Percentiles rank a stretch among this genome's conserved stretches.
phyloP scores from a whole-genome alignment of 1,140 invertebrate genomes.

The Orussus abietinus region DNA sequence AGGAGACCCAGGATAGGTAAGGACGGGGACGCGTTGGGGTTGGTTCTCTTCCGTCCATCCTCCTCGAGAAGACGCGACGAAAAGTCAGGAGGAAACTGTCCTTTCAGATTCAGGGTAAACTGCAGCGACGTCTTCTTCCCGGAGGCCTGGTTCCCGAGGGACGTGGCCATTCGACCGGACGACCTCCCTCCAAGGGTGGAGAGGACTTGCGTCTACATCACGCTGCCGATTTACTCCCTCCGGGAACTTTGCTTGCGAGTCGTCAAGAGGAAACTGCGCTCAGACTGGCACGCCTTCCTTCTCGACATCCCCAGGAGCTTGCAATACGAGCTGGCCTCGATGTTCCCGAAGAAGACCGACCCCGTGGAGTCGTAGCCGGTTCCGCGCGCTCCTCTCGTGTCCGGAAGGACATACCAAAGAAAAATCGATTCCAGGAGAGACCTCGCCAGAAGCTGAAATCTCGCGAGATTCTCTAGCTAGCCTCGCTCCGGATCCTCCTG shows the following conservation, averaged over 20 bases:
- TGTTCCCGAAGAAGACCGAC: conserved; percentile 22
- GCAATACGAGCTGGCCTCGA: conserved; percentile 28
- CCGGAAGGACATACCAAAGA: too few species aligned
- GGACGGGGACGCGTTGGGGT: conserved; percentile 31
- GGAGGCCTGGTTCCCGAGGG: conserved; percentile 24
- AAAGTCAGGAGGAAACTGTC: conserved; percentile 1
- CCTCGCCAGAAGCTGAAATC: too few species aligned
- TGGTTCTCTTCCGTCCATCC: neutral
- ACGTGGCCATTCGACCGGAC: conserved; percentile 11
- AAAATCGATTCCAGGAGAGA: too few species aligned
- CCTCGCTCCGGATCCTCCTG: too few species aligned
- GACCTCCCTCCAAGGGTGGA: conserved; percentile 21
- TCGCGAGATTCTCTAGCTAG: too few species aligned
- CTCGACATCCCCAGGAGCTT: conserved; percentile 38
- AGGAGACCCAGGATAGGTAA: conserved; percentile 58
- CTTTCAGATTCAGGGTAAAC: conserved; percentile 32
- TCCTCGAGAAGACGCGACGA: too few species aligned
- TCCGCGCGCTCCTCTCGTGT: too few species aligned
- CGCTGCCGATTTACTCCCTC: conserved; percentile 40
- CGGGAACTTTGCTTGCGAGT: conserved; percentile 37
- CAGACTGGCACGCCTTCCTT: conserved; percentile 40
- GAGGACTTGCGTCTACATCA: conserved; percentile 38
- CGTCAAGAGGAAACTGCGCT: conserved; percentile 27
- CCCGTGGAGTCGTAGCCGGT: conserved; percentile 5
- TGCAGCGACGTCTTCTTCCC: conserved; percentile 45